Conservation (phyloP, 1,140 invertebrate species). For the Trichonephila clavata region DNA sequence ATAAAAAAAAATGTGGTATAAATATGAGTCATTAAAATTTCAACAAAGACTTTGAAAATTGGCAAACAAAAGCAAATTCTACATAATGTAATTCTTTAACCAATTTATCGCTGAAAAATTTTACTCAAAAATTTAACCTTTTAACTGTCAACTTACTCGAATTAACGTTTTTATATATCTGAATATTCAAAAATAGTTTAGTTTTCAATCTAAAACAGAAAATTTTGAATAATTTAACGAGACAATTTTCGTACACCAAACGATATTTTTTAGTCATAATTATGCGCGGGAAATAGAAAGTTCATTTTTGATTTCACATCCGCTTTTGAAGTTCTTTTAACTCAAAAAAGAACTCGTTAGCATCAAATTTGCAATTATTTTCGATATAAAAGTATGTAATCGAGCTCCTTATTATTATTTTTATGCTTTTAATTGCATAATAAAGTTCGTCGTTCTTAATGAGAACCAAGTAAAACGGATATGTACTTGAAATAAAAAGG, state of each 20-base stretch:
- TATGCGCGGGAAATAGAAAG: background rate
- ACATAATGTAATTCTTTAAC: too few species aligned
- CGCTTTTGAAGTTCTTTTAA: background rate
- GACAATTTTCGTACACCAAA: background rate
- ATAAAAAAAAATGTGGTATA: too few species aligned
- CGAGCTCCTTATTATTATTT: background rate
- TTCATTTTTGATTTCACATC: background rate
- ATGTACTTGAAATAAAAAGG: background rate
- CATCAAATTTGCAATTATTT: background rate
- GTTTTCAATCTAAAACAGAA: background rate
- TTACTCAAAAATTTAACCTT: background rate
- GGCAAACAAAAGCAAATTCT: too few species aligned
- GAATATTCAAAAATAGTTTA: background rate
- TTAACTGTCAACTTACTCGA: background rate
- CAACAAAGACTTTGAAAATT: too few species aligned
- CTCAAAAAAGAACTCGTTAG: background rate
- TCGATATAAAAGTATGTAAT: background rate
- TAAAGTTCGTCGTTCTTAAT: background rate
- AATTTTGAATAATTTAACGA: background rate
- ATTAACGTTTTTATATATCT: background rate
- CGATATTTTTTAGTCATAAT: background rate
- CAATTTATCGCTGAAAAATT: background rate
- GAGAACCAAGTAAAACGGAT: background rate
- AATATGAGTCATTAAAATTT: too few species aligned
- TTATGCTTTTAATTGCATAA: slow-evolving; percentile 28